Evolutionary conservation across 2,113 vertebrate genomes (phyloP).

Genomic region (Anoplopoma fimbria): DNA sequence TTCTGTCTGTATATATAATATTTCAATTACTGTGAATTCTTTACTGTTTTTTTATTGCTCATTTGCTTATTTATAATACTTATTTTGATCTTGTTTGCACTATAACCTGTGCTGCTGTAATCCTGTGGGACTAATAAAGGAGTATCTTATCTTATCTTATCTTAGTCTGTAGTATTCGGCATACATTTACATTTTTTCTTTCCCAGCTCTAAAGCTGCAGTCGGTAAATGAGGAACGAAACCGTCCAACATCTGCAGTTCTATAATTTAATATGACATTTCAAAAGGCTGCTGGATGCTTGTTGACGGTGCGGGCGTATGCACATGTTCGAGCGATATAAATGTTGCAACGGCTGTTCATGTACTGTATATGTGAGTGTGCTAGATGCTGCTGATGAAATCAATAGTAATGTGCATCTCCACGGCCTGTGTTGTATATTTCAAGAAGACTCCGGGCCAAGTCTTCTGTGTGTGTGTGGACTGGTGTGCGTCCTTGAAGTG

Average conservation of each 20-base stretch:
- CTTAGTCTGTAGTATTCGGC: too few relatives aligned
- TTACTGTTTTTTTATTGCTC: too few relatives aligned
- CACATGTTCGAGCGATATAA: slow-evolving; percentile 4
- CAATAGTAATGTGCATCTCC: slow-evolving; percentile 39
- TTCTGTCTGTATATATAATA: too few relatives aligned
- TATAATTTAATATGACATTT: slow-evolving; percentile 48
- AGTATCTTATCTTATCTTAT: too few relatives aligned
- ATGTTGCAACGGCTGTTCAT: slow-evolving; percentile 43
- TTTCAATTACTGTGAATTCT: too few relatives aligned
- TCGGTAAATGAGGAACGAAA: neutral
- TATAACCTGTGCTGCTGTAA: too few relatives aligned
- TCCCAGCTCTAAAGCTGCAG: too few relatives aligned
- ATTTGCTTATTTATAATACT: too few relatives aligned
- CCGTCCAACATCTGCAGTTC: neutral
- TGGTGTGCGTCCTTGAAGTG: neutral
- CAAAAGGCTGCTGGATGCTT: slow-evolving; percentile 12
- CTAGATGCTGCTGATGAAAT: slow-evolving; percentile 56
- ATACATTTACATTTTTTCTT: neutral
- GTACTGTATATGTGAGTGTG: neutral
- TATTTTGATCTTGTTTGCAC: too few relatives aligned
- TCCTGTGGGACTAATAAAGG: too few relatives aligned
- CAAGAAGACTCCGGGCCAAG: slow-evolving; percentile 17
- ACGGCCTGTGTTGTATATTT: slow-evolving; percentile 52
- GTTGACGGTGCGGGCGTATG: slow-evolving; percentile 4
- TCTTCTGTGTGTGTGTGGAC: slow-evolving; percentile 10